Percentiles rank a stretch among this genome's conserved stretches.
phyloP scores from a whole-genome alignment of 1,140 invertebrate genomes.

The Bombus pascuorum region DNA sequence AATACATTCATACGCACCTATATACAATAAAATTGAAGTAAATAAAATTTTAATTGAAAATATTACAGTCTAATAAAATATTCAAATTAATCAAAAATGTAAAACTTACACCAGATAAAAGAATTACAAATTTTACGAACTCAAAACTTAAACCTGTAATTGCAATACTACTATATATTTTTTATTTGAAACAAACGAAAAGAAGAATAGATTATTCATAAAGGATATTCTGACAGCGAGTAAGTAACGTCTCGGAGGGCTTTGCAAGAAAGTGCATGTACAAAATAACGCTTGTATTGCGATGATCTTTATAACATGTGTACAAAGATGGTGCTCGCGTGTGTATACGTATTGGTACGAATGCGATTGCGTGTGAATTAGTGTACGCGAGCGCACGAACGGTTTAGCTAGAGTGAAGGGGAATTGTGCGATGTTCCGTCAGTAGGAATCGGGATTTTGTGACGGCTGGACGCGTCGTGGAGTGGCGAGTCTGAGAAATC shows the following conservation, averaged over 20 bases:
- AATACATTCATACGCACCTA: neutral
- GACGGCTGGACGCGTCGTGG: conserved; percentile 42
- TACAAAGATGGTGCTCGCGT: neutral
- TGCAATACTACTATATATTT: neutral
- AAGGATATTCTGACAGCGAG: neutral
- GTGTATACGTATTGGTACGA: neutral
- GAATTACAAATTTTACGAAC: neutral
- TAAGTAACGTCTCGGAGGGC: neutral
- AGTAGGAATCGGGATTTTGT: conserved; percentile 69
- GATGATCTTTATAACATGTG: neutral
- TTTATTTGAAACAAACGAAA: neutral
- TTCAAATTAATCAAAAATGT: neutral
- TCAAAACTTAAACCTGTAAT: neutral
- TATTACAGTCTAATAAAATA: neutral
- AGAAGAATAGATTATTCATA: neutral
- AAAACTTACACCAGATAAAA: neutral
- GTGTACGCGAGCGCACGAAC: neutral
- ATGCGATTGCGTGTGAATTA: neutral
- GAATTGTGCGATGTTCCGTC: conserved; percentile 55
- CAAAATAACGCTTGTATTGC: neutral
- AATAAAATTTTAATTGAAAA: neutral
- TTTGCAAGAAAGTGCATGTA: conserved; percentile 15
- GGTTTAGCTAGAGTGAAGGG: conserved; percentile 29
- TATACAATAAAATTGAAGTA: neutral
- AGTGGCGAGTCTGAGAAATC: conserved; percentile 7